Base-by-base conservation (phyloP, 2,797 vertebrate species). In the Chaetophractus vellerosus region DNA sequence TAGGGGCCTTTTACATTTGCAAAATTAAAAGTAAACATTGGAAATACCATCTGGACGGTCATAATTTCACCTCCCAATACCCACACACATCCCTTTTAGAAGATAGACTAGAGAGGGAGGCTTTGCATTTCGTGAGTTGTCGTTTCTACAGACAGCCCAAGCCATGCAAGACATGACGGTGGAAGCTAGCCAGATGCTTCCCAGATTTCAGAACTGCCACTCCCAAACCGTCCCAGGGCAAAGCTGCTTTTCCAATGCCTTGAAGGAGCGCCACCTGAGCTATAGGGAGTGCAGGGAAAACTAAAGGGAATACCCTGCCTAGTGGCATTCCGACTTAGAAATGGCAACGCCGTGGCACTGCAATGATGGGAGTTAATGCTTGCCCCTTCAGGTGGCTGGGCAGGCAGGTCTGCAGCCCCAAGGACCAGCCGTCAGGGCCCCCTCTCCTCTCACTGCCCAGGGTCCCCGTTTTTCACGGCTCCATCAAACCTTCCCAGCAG, bases 391-490 rank as follows among this genome's bases (percentile, higher is more conserved):
- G 41, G 19, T 38, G 33, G 33, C 9, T n/a, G 64, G 45, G 6
- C 28, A 3, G 14, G 38, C 33, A 11, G 69, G 36, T 16, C 9
- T 48, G 33, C 2, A 33, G 15, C 0, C 7, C 1, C 3, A 3
- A 16, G 23, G 7, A 36, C 28, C 24, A 11, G 41, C 76, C 31
- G n/a, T 81, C 31, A 38, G 2, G 45, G 55, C 28, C 33, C 12
- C 21, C 19, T 38, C 6, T 5, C 0, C 31, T 36, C 19, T 36
- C 28, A 31, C 5, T 33, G 9, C 18, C 31, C 0, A 0, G 28
- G 55, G 6, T 6, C 12, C 31, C 31, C 0, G 11, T 11, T 33
- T 23, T 23, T 45, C 14, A 15, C 59, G 63, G 52, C 24, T 31
- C 59, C 24, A 10, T 28, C 24, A 11, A 3, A 10, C 48, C 48